Conservation (phyloP, 2,113 vertebrate species). For the human region DNA sequence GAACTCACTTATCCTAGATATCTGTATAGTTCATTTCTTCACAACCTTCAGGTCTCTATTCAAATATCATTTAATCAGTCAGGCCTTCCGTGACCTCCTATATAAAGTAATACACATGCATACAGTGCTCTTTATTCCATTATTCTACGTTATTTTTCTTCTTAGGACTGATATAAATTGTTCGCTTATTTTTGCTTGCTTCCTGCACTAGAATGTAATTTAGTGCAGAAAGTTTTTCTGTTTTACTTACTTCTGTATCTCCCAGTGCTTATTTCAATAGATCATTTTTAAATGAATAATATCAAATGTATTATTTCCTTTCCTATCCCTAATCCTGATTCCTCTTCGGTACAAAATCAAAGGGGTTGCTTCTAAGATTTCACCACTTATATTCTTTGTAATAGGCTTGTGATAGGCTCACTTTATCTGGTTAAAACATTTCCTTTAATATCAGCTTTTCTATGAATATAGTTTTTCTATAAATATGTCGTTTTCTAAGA, state of each 20-base stretch:
- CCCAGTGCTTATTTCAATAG: not conserved
- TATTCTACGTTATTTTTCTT: not conserved
- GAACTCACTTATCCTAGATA: not conserved
- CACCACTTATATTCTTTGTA: not conserved
- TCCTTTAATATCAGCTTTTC: not conserved
- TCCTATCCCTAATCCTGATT: not conserved
- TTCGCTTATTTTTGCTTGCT: not conserved
- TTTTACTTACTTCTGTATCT: not conserved
- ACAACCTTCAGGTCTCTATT: not conserved
- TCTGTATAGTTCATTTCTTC: not conserved
- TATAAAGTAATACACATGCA: not conserved
- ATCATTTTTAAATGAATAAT: not conserved
- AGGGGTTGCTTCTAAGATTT: not conserved
- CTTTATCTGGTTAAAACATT: not conserved
- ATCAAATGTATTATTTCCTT: not conserved
- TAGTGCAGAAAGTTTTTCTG: not conserved
- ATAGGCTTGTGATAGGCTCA: not conserved
- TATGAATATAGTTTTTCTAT: not conserved
- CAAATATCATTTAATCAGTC: not conserved
- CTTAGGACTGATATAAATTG: not conserved
- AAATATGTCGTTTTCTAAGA: not conserved
- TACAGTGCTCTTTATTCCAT: not conserved
- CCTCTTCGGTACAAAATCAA: conserved; percentile 8
- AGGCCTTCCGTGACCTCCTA: not conserved
- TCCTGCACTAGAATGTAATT: not conserved